Base-by-base conservation (phyloP, 2,888 invertebrate genomes). In the Idaea straminata region DNA sequence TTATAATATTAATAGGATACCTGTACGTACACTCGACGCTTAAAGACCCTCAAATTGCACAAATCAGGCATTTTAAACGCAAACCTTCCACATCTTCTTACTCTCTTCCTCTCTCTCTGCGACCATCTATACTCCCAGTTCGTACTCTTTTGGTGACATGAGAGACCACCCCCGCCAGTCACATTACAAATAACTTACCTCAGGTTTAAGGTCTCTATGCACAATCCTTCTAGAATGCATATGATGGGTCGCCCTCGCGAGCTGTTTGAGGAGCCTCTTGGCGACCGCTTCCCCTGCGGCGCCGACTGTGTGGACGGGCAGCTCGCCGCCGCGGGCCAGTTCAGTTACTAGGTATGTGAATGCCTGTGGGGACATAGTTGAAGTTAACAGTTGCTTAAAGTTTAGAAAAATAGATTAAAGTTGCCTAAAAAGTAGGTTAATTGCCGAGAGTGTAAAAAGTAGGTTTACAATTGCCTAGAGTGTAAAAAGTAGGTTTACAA, bases 181-280 rank as follows among this genome's bases (percentile, higher is more conserved):
- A n/a, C n/a, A n/a, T n/a, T n/a, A n/a, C 6, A 10, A 25, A 0
- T 34, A n/a, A 13, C 74, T 76, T 75, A 96, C 97, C 94, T 98
- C 99, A 0, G 99, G 99, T 87, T 99, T 99, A 15, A 99, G 93
- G 87, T 99, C 99, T 38, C 99, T 92, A 84, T 99, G 99, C 64
- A 98, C 98, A 61, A 98, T 96, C 15, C 96, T 95, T 64, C 95
- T 93, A 34, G 94, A 92, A 89, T 99, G 99, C 95, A 99, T 96
- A 85, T 96, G 97, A 38, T 94, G 91, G 25, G 99, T 96, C 62
- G 98, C 98, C 15, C 95, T 94, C 0, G 97, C 96, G 60, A 99
- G 92, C 84, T 98, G 97, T 47, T 94, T 90, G 91, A 98, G 95
- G 65, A 99, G 95, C 7, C 93, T 91, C n/a, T 96, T 94, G 5